Evolutionary conservation across 92 coral and sea anemone species (phyloP).

Genomic region (Paragorgia papillata): DNA sequence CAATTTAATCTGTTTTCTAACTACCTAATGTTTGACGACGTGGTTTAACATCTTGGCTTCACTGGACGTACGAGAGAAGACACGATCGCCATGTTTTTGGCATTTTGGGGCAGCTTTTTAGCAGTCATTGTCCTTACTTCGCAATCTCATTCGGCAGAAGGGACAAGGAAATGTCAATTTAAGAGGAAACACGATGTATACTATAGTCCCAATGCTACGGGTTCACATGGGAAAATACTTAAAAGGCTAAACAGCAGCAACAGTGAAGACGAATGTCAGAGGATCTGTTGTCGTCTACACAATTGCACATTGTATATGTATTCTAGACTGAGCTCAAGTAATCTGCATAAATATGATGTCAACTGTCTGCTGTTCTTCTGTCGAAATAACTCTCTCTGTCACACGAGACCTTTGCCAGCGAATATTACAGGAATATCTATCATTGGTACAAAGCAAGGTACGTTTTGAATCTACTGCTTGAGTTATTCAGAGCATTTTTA

Average conservation of each 20-base stretch:
- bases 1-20: neutral
- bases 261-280: neutral
- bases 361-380: constrained; percentile 13
- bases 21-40: constrained; percentile 6
- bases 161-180: neutral
- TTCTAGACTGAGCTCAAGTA: neutral
- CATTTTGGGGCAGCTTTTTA: neutral
- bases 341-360: neutral
- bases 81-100: constrained; percentile 13
- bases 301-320: constrained; percentile 16
- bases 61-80: neutral
- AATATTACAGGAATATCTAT: constrained; percentile 5
- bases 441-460: constrained; percentile 5
- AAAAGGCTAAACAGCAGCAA: constrained; percentile 5
- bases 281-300: neutral
- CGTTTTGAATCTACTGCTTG: neutral
- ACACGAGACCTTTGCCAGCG: neutral
- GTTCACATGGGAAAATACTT: neutral
- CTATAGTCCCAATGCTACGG: constrained; percentile 12
- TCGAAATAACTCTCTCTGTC: neutral
- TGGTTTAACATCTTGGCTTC: neutral
- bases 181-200: neutral
- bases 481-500: neutral
- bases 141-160: neutral
- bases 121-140: neutral